Evolutionary conservation across 2,888 invertebrate genomes (phyloP), one percentile per base, ranked within the genome.

Genomic region (Rosalia funebris): DNA sequence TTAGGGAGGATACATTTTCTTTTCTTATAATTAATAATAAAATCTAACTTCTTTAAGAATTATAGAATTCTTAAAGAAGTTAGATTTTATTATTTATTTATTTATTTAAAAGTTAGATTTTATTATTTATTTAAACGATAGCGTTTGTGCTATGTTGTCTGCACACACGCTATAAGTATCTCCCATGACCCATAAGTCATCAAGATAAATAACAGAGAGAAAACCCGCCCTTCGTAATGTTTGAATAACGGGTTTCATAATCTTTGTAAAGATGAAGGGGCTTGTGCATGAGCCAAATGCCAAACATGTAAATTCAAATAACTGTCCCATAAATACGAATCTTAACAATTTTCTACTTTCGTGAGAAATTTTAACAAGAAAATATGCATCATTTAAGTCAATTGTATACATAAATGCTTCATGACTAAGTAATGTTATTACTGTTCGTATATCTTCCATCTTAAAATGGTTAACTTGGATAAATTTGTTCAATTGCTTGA

Each of bases 251-350:
- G 63, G 64, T 41, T 67, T 67, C 57, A 63, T 57, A 7, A 67
- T 7, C 32, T 67, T 67, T 14, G 68, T 67, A 44, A 64, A 67
- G 11, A 59, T 25, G 12, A 31, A 57, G 9, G 68, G 69, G 1
- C 60, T 64, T 15, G 57, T 31, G 12, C 16, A 44, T 15, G 66
- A 53, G 7, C 66, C 66, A 44, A 62, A 67, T 10, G 60, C 62
- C 1, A 64, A 12, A 45, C 60, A 57, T 19, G 12, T 60, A 41
- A 57, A 67, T 54, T 66, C 55, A 56, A 62, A 68, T 15, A 68
- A 16, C 3, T 12, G 2, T 14, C 19, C 36, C 1, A 45, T 39
- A 45, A 42, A 57, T 1, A 2, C 1, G 44, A 66, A 68, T 11
- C 66, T 16, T 47, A 67, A 47, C 39, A 25, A 68, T 37, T 62